Conservation (phyloP, 2,797 vertebrate genomes). For the Naso thynnoides region DNA sequence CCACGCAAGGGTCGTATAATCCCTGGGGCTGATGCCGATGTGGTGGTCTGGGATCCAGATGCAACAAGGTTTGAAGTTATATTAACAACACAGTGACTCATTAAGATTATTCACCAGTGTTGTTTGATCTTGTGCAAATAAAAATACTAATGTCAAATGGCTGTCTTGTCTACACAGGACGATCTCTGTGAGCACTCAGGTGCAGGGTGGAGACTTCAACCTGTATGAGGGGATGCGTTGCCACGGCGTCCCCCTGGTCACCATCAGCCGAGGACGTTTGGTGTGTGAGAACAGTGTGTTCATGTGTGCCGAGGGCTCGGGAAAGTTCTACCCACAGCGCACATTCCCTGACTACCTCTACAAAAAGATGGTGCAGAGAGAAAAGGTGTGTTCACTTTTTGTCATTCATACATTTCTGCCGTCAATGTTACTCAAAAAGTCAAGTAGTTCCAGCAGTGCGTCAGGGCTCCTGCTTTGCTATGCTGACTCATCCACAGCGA, state of each 20-base stretch:
- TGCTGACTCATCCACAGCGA: conserved; percentile 40
- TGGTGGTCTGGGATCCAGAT: conserved; percentile 98
- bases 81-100: neutral
- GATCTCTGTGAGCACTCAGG: conserved; percentile 93
- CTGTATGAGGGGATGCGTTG: conserved; percentile 95
- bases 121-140: neutral
- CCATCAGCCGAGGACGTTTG: conserved; percentile 93
- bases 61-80: conserved; percentile 86
- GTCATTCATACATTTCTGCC: neutral
- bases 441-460: neutral
- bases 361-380: conserved; percentile 98
- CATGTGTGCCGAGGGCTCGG: conserved; percentile 96
- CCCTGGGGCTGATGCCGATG: conserved; percentile 92
- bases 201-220: conserved; percentile 95
- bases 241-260: conserved; percentile 94
- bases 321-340: conserved; percentile 94
- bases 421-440: neutral
- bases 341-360: conserved; percentile 96
- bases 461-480: neutral
- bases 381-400: conserved; percentile 86
- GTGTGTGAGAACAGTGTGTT: conserved; percentile 96
- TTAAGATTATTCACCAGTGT: neutral
- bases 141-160: neutral
- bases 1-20: conserved; percentile 97
- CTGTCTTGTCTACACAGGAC: conserved; percentile 83